A percentile compares a stretch with the other conserved stretches of the same genome.
Evolutionary conservation across 1,140 invertebrate species (phyloP).

Genomic region (Drosophila obscura): DNA sequence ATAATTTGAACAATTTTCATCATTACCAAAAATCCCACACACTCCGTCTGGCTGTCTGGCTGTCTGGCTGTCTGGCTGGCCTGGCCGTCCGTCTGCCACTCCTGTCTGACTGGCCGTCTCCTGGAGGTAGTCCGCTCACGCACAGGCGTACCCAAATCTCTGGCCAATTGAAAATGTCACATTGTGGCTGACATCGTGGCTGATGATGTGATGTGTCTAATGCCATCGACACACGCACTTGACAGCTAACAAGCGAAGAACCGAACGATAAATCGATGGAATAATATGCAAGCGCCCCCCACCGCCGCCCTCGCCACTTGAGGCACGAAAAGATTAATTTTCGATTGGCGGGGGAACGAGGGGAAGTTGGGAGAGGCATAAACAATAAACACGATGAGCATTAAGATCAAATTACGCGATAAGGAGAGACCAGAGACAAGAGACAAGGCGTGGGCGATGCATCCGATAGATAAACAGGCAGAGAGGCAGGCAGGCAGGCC

Average conservation of each 20-base stretch:
- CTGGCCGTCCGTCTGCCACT: neutral
- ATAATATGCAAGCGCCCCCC: constrained; percentile 50
- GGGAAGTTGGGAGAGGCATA: constrained; percentile 16
- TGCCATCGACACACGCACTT: constrained; percentile 57
- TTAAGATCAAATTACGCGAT: constrained; percentile 80
- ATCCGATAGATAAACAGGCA: constrained; percentile 25
- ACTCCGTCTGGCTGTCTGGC: neutral
- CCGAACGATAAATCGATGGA: constrained; percentile 75
- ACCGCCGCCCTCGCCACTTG: constrained; percentile 28
- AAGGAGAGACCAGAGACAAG: constrained; percentile 8
- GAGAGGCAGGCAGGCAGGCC: constrained; percentile 25
- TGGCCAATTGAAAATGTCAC: constrained; percentile 79
- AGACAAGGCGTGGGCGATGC: constrained; percentile 54
- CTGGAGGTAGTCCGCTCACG: constrained; percentile 6
- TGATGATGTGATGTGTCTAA: constrained; percentile 44
- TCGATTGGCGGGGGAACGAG: constrained; percentile 23
- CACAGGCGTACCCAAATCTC: constrained; percentile 47
- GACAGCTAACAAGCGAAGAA: constrained; percentile 79
- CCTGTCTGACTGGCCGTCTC: neutral
- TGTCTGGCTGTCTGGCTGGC: neutral
- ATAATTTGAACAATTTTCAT: constrained; percentile 19
- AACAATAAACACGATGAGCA: constrained; percentile 75
- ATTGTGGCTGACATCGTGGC: constrained; percentile 52
- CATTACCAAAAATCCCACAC: constrained; percentile 25
- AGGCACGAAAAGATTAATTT: constrained; percentile 66